Evolutionary conservation across 2,888 invertebrate species (phyloP), one percentile per base, ranked within the genome.

Genomic region (Aphidius colemani): DNA sequence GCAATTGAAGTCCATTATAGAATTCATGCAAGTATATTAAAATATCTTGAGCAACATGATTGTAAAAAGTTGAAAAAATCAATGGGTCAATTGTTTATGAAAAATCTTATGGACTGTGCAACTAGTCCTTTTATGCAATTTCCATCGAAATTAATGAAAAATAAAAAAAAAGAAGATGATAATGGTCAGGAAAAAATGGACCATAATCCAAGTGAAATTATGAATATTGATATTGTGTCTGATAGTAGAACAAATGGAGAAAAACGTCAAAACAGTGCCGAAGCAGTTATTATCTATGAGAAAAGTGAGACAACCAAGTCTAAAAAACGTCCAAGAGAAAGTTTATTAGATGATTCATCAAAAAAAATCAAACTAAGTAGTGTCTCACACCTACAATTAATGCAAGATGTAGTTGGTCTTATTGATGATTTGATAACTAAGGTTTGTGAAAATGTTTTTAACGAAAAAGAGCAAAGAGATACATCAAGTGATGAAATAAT

Each of bases 11-110:
- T 93, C 39, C 90, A 90, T 75, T 92, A 92, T 76, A 86, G 96
- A 75, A 90, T 94, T 62, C 94, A 96, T 79, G 91, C 94, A 0
- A 91, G 93, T n/a, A 92, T 95, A 73, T 84, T 96, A 6, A 96
- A 95, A 83, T 92, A 90, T 80, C 85, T 96, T 43, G 92, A 93
- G 75, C 87, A 89, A 68, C 89, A 90, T 71, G 91, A 91, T 75
- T 89, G 88, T 56, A 90, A 90, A 81, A 85, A 86, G 0, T 85
- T 91, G 69, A 86, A 86, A 57, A 85, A 82, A 69, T 87, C 85
- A 53, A 82, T 87, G 5, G 90, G 87, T 9, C 86, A 85, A 75
- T 83, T 88, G 51, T 89, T 89, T 77, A 85, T 82, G 71, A 85
- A 84, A 68, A 88, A 85, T 76, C 85, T 88, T 72, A 85, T 81